Evolutionary conservation across 2,888 invertebrate species (phyloP).

Genomic region (Lamellibrachia columna): DNA sequence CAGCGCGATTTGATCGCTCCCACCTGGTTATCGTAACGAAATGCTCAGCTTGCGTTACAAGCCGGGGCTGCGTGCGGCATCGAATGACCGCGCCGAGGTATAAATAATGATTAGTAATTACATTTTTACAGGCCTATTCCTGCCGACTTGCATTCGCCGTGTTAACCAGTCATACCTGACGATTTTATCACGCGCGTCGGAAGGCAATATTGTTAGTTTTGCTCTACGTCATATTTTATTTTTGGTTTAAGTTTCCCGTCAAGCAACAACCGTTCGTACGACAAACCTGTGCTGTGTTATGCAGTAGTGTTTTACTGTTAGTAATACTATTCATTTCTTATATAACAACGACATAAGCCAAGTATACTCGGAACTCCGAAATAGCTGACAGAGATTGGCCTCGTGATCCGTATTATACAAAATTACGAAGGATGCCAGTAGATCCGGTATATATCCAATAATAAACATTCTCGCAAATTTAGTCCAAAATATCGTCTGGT

Average conservation of each 20-base stretch:
- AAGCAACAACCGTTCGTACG: not conserved
- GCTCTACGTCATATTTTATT: not conserved
- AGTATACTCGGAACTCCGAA: not conserved
- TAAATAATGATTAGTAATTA: constrained; percentile 1
- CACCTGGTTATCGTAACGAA: not conserved
- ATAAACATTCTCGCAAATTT: not conserved
- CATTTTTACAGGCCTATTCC: not conserved
- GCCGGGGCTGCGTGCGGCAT: not conserved
- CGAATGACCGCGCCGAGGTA: not conserved
- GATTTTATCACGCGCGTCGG: not conserved
- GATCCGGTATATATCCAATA: not conserved
- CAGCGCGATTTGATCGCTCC: constrained; percentile 16
- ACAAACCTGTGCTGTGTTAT: not conserved
- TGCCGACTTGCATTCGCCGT: not conserved
- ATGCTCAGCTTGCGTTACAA: not conserved
- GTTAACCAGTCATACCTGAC: not conserved
- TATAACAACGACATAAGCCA: not conserved
- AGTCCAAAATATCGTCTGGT: not conserved
- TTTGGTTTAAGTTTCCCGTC: not conserved
- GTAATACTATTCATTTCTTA: not conserved
- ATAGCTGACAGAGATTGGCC: not conserved
- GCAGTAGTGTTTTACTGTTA: no score
- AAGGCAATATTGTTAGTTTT: not conserved
- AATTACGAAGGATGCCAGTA: not conserved
- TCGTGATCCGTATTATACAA: not conserved